Conservation (phyloP, 1,140 invertebrate species). For the Drosophila prosaltans region DNA sequence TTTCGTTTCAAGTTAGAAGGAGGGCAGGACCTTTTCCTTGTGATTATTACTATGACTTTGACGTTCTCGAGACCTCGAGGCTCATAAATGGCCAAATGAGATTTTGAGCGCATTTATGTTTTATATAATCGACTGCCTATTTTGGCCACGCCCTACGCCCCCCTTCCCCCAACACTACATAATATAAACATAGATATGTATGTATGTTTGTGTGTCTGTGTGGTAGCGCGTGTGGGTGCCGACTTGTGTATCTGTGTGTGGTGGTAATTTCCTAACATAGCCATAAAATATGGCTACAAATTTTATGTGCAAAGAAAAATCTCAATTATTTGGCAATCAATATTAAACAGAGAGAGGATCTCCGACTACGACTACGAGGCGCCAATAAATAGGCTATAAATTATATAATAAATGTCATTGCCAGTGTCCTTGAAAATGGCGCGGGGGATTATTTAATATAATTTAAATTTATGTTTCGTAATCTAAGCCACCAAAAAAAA, state of each 20-base stretch:
- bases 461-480: conserved; percentile 77
- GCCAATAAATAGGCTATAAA: conserved; percentile 72
- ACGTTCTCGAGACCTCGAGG: conserved; percentile 33
- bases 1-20: background rate
- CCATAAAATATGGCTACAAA: conserved; percentile 64
- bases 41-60: conserved; percentile 77
- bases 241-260: conserved; percentile 9
- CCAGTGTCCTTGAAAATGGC: conserved; percentile 60
- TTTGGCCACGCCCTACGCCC: background rate
- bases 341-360: conserved; percentile 50
- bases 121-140: conserved; percentile 29
- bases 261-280: conserved; percentile 40
- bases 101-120: conserved; percentile 61
- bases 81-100: conserved; percentile 71
- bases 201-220: background rate
- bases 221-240: background rate
- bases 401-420: conserved; percentile 74
- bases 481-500: conserved; percentile 41
- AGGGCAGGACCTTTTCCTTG: conserved; percentile 55
- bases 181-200: background rate
- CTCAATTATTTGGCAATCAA: conserved; percentile 80
- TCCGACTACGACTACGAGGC: conserved; percentile 31
- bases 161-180: conserved; percentile 14
- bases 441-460: conserved; percentile 66
- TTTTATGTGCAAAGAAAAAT: conserved; percentile 65